These are phyloP conservation scores for Dryadula phaetusa DNA, from an alignment of 2,888 invertebrate genomes.

Conservation along the genomic window DNA sequence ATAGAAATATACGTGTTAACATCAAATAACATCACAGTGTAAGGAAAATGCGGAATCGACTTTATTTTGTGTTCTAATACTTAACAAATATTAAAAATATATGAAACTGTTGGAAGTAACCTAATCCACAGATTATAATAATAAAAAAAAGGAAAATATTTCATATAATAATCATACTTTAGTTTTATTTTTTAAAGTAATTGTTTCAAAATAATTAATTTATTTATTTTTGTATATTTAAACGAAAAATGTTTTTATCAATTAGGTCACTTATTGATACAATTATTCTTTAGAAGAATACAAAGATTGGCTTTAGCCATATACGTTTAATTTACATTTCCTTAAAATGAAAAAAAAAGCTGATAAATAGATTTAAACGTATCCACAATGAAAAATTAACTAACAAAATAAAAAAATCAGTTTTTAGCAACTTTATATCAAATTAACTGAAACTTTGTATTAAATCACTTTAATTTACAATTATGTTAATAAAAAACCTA, in stretches of 20 bases:
- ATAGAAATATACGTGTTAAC: not conserved
- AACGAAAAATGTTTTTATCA: not conserved
- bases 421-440: too few relatives aligned
- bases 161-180: too few relatives aligned
- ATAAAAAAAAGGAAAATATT: too few relatives aligned
- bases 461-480: too few relatives aligned
- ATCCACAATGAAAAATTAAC: too few relatives aligned
- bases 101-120: not conserved
- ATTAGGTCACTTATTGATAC: not conserved
- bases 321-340: not conserved
- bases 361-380: too few relatives aligned
- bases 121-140: not conserved
- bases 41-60: constrained; percentile 10
- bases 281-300: constrained; percentile 6
- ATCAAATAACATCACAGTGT: constrained; percentile 7
- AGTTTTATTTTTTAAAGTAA: too few relatives aligned
- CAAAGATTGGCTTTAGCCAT: constrained; percentile 5
- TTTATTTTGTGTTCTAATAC: not conserved
- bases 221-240: not conserved
- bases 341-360: not conserved
- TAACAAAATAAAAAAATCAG: too few relatives aligned
- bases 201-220: too few relatives aligned
- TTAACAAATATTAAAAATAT: not conserved
- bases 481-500: too few relatives aligned
- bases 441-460: too few relatives aligned